These are phyloP conservation scores for Rhopalosiphum padi DNA, from an alignment of 1,140 invertebrate genomes.

Conservation along the genomic window DNA sequence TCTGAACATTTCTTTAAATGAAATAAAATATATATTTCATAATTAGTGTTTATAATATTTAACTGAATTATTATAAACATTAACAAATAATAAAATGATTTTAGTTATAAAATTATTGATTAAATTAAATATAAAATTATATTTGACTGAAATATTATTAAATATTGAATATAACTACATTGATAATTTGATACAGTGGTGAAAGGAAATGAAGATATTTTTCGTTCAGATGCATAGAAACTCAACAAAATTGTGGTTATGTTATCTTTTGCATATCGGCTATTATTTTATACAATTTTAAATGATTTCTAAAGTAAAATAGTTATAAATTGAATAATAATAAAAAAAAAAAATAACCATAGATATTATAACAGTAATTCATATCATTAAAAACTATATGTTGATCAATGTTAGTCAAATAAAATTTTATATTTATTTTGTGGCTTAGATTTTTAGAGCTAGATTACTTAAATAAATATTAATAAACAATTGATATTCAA, in stretches of 20 bases:
- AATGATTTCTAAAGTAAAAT: neutral
- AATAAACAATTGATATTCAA: neutral
- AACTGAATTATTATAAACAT: conserved; percentile 9
- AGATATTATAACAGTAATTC: neutral
- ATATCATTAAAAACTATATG: neutral
- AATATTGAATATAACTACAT: neutral
- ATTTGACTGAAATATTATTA: conserved; percentile 13
- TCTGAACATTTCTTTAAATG: neutral
- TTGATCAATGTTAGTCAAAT: conserved; percentile 24
- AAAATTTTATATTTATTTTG: conserved; percentile 27
- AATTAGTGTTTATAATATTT: neutral
- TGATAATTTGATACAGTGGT: neutral
- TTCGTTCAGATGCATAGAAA: neutral
- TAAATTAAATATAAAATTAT: conserved; percentile 1
- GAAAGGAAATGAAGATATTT: neutral
- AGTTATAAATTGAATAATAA: neutral
- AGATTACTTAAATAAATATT: neutral
- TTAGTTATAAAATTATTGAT: conserved; percentile 8
- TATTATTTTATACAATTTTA: neutral
- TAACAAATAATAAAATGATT: neutral
- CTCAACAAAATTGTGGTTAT: neutral
- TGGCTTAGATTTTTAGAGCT: conserved; percentile 48
- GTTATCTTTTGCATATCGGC: neutral
- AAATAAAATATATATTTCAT: neutral
- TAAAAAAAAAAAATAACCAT: neutral